phyloP scores from a whole-genome alignment of 1,140 invertebrate genomes.

The Eumaeus atala region DNA sequence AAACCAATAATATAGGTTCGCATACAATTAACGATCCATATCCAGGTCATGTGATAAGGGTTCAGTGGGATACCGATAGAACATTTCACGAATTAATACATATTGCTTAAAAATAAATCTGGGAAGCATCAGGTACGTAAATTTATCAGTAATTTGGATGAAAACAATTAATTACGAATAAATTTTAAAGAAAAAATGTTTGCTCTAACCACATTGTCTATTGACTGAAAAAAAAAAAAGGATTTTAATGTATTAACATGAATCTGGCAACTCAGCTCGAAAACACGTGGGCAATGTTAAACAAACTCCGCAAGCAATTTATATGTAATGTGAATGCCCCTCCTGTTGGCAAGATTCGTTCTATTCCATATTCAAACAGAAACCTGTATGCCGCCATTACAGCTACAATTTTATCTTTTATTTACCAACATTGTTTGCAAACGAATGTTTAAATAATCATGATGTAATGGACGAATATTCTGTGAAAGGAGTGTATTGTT shows the following conservation, averaged over 20 bases:
- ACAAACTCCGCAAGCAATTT: conserved; percentile 22
- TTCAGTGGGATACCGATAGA: no score
- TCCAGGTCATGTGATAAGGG: no score
- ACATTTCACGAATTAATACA: no score
- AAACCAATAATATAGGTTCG: no score
- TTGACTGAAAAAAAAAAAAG: not conserved
- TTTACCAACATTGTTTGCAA: not conserved
- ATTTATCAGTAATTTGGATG: not conserved
- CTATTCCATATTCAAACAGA: conserved; percentile 26
- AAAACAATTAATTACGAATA: not conserved
- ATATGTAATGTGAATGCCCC: conserved; percentile 20
- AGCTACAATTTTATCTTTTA: conserved; percentile 7
- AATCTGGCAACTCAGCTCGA: not conserved
- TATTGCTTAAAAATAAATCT: no score
- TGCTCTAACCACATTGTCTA: not conserved
- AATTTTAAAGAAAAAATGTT: not conserved
- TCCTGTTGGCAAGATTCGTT: conserved; percentile 23
- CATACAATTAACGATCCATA: no score
- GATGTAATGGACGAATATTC: no score
- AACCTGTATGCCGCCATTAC: conserved; percentile 15
- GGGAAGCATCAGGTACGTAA: no score
- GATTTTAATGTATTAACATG: not conserved
- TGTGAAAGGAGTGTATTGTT: no score
- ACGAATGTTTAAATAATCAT: not conserved
- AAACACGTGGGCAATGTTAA: not conserved